phyloP scores from a whole-genome alignment of 2,888 invertebrate species.

The Drosophila tanythrix region DNA sequence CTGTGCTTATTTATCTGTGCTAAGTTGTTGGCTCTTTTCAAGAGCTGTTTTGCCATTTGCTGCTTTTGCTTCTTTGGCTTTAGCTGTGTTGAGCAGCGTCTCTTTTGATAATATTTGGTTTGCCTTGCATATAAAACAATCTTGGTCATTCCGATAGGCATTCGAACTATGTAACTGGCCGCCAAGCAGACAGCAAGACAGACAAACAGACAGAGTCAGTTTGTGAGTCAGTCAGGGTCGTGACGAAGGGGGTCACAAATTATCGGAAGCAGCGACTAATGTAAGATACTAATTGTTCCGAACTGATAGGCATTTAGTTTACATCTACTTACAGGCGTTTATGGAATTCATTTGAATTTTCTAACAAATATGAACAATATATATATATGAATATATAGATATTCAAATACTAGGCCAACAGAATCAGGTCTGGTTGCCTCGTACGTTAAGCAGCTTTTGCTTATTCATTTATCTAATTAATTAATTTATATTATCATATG shows the following conservation, averaged over 20 bases:
- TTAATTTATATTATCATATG: not conserved
- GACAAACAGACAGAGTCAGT: conserved; percentile 4
- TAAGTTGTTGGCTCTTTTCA: conserved; percentile 52
- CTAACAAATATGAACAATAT: not conserved
- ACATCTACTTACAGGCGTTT: not conserved
- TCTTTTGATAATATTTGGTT: conserved; percentile 76
- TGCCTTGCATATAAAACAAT: conserved; percentile 81
- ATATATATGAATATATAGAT: not conserved
- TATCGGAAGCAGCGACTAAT: conserved; percentile 11
- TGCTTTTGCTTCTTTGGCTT: conserved; percentile 7
- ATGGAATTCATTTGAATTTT: not conserved
- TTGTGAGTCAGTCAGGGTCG: conserved; percentile 45
- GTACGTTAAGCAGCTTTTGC: not conserved
- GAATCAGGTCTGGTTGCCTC: not conserved
- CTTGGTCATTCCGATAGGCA: conserved; percentile 76
- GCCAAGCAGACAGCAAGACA: conserved; percentile 15
- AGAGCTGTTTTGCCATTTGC: conserved; percentile 51
- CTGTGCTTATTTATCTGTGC: conserved; percentile 62
- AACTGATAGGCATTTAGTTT: not conserved
- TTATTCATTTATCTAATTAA: not conserved
- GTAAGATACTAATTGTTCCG: conserved; percentile 11
- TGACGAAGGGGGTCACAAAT: conserved; percentile 38
- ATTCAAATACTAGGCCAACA: not conserved
- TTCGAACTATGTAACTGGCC: conserved; percentile 65
- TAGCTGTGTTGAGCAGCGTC: conserved; percentile 57